phyloP scores from a whole-genome alignment of 2,113 vertebrate genomes.

The Tangachromis dhanisi region DNA sequence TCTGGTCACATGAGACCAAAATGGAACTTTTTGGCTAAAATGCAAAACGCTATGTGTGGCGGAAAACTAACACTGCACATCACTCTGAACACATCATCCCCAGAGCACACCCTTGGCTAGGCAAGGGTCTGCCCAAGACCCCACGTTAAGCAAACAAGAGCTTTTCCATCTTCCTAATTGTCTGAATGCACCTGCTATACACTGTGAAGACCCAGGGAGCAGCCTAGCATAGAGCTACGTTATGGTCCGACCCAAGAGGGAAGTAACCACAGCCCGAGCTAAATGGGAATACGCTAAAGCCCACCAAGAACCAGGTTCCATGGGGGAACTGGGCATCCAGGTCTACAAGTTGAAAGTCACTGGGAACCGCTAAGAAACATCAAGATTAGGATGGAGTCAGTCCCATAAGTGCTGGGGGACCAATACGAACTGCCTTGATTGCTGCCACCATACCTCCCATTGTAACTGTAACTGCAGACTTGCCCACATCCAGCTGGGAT shows the following conservation, averaged over 20 bases:
- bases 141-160: neutral
- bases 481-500: neutral
- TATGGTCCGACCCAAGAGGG: neutral
- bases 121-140: neutral
- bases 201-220: neutral
- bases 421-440: neutral
- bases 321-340: neutral
- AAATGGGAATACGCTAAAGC: neutral
- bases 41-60: neutral
- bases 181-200: neutral
- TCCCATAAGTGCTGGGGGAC: neutral
- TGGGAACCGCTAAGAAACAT: neutral
- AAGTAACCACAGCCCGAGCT: neutral
- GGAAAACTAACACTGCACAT: neutral
- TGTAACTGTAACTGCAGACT: neutral
- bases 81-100: neutral
- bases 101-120: neutral
- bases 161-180: neutral
- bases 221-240: neutral
- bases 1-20: neutral
- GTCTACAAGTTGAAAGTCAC: neutral
- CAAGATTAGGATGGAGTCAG: neutral
- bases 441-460: neutral
- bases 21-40: neutral
- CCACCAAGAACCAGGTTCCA: neutral